Evolutionary conservation across 2,888 invertebrate species (phyloP).

Genomic region (Argynnis bischoffii): DNA sequence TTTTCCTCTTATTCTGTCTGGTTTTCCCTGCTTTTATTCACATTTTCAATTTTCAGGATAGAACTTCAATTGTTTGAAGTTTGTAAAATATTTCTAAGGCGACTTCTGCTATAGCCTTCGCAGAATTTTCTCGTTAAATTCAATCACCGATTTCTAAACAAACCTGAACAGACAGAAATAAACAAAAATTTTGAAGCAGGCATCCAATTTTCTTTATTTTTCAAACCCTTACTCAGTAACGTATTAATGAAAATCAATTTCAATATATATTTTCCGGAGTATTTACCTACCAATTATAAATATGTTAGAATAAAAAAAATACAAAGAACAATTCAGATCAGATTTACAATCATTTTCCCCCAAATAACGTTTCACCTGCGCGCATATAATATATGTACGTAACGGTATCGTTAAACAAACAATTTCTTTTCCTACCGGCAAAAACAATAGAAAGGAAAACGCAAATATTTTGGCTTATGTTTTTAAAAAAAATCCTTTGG

Average conservation of each 20-base stretch:
- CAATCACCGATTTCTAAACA: too few species aligned
- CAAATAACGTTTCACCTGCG: constrained; percentile 14
- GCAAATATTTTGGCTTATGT: constrained; percentile 69
- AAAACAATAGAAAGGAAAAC: constrained; percentile 67
- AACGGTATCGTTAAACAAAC: constrained; percentile 43
- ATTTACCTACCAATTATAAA: neutral
- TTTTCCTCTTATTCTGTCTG: neutral
- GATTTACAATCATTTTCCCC: constrained; percentile 15
- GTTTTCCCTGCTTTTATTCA: neutral
- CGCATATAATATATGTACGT: constrained; percentile 17
- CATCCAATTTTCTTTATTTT: too few species aligned
- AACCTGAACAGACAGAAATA: too few species aligned
- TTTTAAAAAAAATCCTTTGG: constrained; percentile 63
- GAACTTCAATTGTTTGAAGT: too few species aligned
- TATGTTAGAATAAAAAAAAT: constrained; percentile 1
- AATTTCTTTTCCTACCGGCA: constrained; percentile 59
- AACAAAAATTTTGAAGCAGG: too few species aligned
- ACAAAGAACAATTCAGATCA: neutral
- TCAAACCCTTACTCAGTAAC: too few species aligned
- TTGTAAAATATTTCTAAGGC: too few species aligned
- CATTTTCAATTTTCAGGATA: neutral
- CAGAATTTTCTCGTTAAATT: too few species aligned
- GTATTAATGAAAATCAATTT: too few species aligned
- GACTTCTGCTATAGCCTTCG: too few species aligned
- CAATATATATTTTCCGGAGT: too few species aligned